A percentile compares a stretch with the other conserved stretches of the same genome.
phyloP scores from a whole-genome alignment of 35 echinoderm and acorn worm species.

The Hemicentrotus pulcherrimus region DNA sequence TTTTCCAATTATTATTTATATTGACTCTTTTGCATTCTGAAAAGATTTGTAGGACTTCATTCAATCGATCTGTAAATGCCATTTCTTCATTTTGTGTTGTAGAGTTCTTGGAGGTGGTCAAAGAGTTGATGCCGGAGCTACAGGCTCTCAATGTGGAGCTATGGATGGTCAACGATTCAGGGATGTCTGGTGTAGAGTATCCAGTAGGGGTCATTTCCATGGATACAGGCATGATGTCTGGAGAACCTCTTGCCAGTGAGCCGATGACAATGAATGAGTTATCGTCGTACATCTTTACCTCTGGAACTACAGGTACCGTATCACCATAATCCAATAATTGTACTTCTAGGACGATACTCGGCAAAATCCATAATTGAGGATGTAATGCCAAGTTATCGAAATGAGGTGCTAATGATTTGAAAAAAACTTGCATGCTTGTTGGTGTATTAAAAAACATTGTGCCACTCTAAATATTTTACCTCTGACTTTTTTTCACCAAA shows the following conservation, averaged over 20 bases:
- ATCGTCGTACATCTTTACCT: constrained; percentile 10
- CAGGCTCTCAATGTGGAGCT: background rate
- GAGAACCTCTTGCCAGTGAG: constrained; percentile 20
- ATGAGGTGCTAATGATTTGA: no score
- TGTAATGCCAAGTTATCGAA: no score
- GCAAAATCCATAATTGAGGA: no score
- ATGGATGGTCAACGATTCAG: constrained; percentile 28
- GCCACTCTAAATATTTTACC: background rate
- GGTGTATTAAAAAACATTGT: no score
- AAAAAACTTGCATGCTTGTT: no score
- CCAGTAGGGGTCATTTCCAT: constrained; percentile 6
- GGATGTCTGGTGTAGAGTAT: background rate
- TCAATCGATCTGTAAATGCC: no score
- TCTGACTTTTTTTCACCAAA: background rate
- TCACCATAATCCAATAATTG: no score
- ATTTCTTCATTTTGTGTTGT: background rate
- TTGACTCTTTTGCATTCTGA: no score
- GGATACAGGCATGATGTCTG: constrained; percentile 1
- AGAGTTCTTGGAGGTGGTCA: background rate
- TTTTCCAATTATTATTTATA: no score
- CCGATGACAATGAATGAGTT: constrained; percentile 25
- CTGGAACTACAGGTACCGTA: constrained; percentile 40
- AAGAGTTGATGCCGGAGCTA: constrained; percentile 37
- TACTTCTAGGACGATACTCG: no score
- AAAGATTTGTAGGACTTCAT: no score